These are phyloP conservation scores for Dryobotodes eremita DNA, from an alignment of 2,888 invertebrate species.

Conservation along the genomic window DNA sequence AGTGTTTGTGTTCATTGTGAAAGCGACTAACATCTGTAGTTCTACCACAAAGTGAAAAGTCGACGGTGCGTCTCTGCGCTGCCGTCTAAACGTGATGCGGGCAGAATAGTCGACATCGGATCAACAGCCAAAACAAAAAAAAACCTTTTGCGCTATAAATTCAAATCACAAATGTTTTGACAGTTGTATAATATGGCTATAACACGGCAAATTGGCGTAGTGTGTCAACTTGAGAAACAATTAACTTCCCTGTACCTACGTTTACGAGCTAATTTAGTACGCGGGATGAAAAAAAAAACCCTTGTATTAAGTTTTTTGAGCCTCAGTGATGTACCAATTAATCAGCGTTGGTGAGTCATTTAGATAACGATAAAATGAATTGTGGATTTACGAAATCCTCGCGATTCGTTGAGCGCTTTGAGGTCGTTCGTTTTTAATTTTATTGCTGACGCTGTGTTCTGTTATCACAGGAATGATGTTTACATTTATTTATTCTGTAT, in stretches of 20 bases:
- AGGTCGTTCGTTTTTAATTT: conserved; percentile 55
- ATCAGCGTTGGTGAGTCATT: conserved; percentile 60
- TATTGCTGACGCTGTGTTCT: conserved; percentile 40
- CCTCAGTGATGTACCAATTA: conserved; percentile 55
- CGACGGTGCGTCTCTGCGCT: too few relatives aligned
- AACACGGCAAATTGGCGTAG: neutral
- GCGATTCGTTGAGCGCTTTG: conserved; percentile 52
- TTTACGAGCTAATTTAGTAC: conserved; percentile 21
- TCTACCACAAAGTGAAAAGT: too few relatives aligned
- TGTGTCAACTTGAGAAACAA: neutral
- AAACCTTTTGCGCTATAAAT: neutral
- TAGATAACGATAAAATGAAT: conserved; percentile 66
- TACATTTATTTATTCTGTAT: conserved; percentile 31
- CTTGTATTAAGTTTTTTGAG: conserved; percentile 39
- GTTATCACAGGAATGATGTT: conserved; percentile 46
- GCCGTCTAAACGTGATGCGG: too few relatives aligned
- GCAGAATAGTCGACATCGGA: too few relatives aligned
- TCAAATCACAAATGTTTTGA: neutral
- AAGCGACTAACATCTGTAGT: too few relatives aligned
- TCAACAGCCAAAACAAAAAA: too few relatives aligned
- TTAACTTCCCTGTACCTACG: neutral
- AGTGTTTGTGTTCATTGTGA: too few relatives aligned
- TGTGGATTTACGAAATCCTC: conserved; percentile 53
- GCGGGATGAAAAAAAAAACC: conserved; percentile 1
- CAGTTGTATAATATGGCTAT: neutral